Evolutionary conservation across 2,113 vertebrate species (phyloP), one percentile per base, ranked within the genome.

Genomic region (Tympanuchus pallidicinctus): DNA sequence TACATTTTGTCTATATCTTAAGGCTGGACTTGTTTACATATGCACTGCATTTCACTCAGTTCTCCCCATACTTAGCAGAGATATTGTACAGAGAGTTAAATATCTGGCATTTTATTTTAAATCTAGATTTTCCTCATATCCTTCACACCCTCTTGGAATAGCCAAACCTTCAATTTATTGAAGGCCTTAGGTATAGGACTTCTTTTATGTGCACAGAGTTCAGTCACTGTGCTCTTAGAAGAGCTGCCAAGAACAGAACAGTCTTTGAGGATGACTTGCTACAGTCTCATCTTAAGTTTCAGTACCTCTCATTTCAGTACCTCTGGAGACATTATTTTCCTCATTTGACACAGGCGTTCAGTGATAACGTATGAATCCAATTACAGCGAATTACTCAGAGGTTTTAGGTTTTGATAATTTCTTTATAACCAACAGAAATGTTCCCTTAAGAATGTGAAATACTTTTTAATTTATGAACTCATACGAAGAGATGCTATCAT

Each of bases 401-500:
- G 27, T 86, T 90, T 94, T 88, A 1, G 6, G 40, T 82, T 93
- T 77, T 86, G 56, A 61, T 81, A 28, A 78, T 84, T 91, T 95
- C 75, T 86, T 72, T 75, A 52, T n/a, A 86, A 84, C 20, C 54
- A 91, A 86, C 30, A 84, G 63, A 92, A 95, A 86, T 3, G 9
- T 61, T 91, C 65, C n/a, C 47, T 91, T 88, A 88, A 93, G 89
- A 90, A 93, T 36, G 36, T 61, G 86, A 92, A 92, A 92, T 61
- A 81, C 80, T 67, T 94, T 89, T 64, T 80, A 82, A 81, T 92
- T 87, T 90, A 83, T 70, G 61, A 92, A 75, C 76, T 93, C 69
- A 88, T 95, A 93, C 93, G 92, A 92, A 94, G 88, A 92, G 43
- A 74, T 86, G 76, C 86, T 93, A 94, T 93, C 74, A 59, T 90